Evolutionary conservation across 2,888 invertebrate species (phyloP), one percentile per base, ranked within the genome.

Genomic region (Marronus borbonicus): DNA sequence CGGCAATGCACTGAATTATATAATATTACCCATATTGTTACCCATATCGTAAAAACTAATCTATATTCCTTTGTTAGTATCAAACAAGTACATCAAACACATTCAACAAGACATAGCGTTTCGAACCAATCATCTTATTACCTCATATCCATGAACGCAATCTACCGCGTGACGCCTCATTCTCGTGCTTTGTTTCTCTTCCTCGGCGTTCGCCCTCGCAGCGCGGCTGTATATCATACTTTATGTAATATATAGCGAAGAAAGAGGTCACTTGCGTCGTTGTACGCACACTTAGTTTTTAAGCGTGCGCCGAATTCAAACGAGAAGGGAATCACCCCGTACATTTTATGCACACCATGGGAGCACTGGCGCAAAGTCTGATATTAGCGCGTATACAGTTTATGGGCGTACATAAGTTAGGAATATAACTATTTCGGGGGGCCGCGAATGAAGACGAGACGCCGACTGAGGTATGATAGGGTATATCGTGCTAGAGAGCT

Each of bases 211-310:
- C 31, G 31, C 31, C 12, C n/a, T 55, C 55, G 55, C 55, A 17
- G 55, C 17, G 60, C 60, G 60, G 3, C 20, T 24, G 28, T 60
- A 60, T 60, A 60, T 60, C 60, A 60, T 60, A 60, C 60, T 60
- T 60, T 60, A 12, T 3, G 8, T 14, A 28, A 60, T 60, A 60
- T 60, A 60, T 14, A 14, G 60, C 60, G 50, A 68, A 20, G 68
- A 68, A 68, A 68, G 68, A 50, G 68, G 68, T 68, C 68, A 50
- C 68, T 50, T 44, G 68, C 28, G 68, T 68, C 24, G 70, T 50
- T 39, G 70, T 58, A 70, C 55, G 55, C 70, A 70, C 70, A 70
- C 70, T 70, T 70, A 70, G 31, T 70, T 70, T 70, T 70, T 70
- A 70, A 70, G 70, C 70, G 70, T 70, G 70, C 58, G 36, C 58